Percentiles rank a stretch among this genome's conserved stretches.
phyloP scores from a whole-genome alignment of 2,113 vertebrate genomes.

The Kryptolebias marmoratus region DNA sequence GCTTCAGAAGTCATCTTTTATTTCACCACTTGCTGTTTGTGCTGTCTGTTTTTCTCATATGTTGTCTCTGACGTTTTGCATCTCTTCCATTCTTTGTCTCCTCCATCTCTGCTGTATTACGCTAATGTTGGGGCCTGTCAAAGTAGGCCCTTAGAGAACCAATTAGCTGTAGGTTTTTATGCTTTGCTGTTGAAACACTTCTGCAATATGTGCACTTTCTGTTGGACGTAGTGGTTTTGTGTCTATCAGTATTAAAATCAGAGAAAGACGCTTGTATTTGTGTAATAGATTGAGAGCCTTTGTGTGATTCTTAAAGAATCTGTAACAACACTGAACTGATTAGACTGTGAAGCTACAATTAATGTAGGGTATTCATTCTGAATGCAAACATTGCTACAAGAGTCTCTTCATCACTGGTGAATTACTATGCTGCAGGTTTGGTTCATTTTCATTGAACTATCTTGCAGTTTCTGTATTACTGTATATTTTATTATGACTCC shows the following conservation, averaged over 20 bases:
- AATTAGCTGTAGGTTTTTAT: slow-evolving; percentile 63
- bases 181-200: slow-evolving; percentile 47
- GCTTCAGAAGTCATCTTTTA: neutral
- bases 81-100: slow-evolving; percentile 5
- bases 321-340: neutral
- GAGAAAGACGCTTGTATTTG: neutral
- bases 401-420: neutral
- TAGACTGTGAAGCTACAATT: slow-evolving; percentile 3
- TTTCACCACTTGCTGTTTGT: neutral
- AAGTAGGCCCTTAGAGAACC: slow-evolving; percentile 54
- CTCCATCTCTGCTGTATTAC: slow-evolving; percentile 12
- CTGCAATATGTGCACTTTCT: slow-evolving; percentile 57
- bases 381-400: slow-evolving; percentile 1
- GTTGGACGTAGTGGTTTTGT: slow-evolving; percentile 36
- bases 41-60: neutral
- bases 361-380: neutral
- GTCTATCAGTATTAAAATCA: slow-evolving; percentile 54
- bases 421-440: neutral
- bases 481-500: neutral
- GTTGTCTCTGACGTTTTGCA: neutral
- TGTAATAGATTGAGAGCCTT: slow-evolving; percentile 6
- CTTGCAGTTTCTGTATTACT: neutral
- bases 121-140: slow-evolving; percentile 47
- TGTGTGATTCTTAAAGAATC: neutral
- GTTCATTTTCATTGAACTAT: neutral